phyloP scores from a whole-genome alignment of 2,797 vertebrate genomes.

The Acanthurus lineatus region DNA sequence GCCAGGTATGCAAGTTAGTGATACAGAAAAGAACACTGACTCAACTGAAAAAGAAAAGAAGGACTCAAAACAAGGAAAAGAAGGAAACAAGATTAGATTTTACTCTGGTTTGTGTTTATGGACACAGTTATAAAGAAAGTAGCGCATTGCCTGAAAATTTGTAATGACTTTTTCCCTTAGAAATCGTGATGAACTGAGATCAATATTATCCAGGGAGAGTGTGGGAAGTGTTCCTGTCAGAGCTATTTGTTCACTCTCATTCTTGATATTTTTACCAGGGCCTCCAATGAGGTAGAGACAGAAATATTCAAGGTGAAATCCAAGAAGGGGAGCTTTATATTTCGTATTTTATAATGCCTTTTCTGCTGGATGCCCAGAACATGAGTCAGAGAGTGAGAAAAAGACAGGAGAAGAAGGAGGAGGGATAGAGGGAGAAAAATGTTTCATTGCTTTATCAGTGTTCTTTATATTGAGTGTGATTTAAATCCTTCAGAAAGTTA shows the following conservation, averaged over 20 bases:
- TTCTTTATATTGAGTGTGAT: constrained; percentile 13
- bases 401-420: constrained; percentile 28
- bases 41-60: background rate
- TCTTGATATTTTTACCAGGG: constrained; percentile 66
- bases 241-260: constrained; percentile 45
- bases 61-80: background rate
- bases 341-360: constrained; percentile 51
- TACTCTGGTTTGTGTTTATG: background rate
- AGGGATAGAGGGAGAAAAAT: constrained; percentile 11
- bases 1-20: constrained; percentile 1
- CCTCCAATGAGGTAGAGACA: constrained; percentile 54
- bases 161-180: background rate
- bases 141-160: constrained; percentile 8
- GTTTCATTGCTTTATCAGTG: constrained; percentile 21
- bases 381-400: constrained; percentile 57
- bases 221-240: constrained; percentile 63
- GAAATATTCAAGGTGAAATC: constrained; percentile 67
- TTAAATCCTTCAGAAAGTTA: background rate
- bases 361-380: constrained; percentile 45
- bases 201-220: constrained; percentile 44
- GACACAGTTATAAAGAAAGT: background rate
- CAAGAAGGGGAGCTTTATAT: constrained; percentile 46
- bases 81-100: background rate
- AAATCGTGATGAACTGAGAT: constrained; percentile 43
- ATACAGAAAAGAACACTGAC: constrained; percentile 5